Evolutionary conservation across 2,113 vertebrate species (phyloP).

Genomic region (Tautogolabrus adspersus): DNA sequence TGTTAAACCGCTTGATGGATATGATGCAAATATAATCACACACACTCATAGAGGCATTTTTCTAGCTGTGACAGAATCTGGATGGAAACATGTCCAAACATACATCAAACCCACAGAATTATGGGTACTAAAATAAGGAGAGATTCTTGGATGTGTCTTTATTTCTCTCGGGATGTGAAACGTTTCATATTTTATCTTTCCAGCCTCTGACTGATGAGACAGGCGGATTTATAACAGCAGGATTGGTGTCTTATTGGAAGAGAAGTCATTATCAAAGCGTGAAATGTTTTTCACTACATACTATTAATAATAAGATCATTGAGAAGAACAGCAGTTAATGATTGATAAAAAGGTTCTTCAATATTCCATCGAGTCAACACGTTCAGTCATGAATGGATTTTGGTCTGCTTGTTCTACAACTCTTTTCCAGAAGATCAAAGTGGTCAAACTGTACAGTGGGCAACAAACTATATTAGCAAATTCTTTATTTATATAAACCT

Average conservation of each 20-base stretch:
- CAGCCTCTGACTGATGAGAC: constrained; percentile 12
- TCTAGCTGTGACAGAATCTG: constrained; percentile 46
- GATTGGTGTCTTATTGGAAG: neutral
- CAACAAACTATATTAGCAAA: too few species aligned
- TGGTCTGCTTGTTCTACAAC: neutral
- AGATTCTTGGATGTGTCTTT: constrained; percentile 42
- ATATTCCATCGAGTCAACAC: neutral
- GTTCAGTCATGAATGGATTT: neutral
- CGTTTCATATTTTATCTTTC: constrained; percentile 44
- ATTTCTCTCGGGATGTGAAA: constrained; percentile 13
- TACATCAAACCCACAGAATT: constrained; percentile 47
- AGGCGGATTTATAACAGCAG: constrained; percentile 19
- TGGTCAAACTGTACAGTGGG: neutral
- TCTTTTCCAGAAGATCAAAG: neutral
- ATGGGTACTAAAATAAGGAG: constrained; percentile 56
- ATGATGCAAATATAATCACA: constrained; percentile 55
- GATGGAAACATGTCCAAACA: constrained; percentile 44
- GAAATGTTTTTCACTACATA: neutral
- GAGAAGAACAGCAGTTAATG: constrained; percentile 3
- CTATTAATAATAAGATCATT: neutral
- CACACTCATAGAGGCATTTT: constrained; percentile 20
- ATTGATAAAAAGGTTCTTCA: constrained; percentile 16
- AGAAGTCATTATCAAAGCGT: constrained; percentile 15
- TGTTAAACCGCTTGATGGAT: constrained; percentile 66
- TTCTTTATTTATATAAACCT: too few species aligned